Base-by-base conservation (phyloP, 1,140 invertebrate species). In the Macrobrachium rosenbergii region DNA sequence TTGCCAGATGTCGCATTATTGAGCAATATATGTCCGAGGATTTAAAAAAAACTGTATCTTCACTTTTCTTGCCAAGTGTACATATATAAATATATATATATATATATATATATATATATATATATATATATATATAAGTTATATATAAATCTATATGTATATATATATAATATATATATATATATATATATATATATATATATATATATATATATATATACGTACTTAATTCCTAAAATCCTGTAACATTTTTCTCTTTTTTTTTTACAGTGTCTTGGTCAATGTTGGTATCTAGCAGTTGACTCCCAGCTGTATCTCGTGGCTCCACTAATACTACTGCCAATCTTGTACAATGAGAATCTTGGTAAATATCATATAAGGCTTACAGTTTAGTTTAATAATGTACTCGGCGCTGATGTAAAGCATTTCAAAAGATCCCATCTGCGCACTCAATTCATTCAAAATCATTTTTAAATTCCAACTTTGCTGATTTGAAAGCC, bases 231-330 rank as follows among this genome's bases (percentile, higher is more conserved):
- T 37, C 28, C 28, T 37, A 1, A 37, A 37, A 37, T 37, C 28
- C 28, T 3, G 23, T 67, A 67, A 52, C 7, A 2, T 37, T 52
- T 52, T 52, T 5, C 12, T 5, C 2, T 10, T 8, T 52, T 12
- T 52, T 52, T 52, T 52, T 8, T 8, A 52, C 64, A 67, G 64
- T 67, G 64, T 28, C n/a, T 67, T 21, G 64, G 64, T 2, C 64
- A 67, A 67, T 1, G 8, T 21, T 67, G 64, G 64, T 67, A 67
- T 16, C 64, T 67, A 28, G 64, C 64, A n/a, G 64, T 67, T 2
- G 64, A 67, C 64, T 14, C 64, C n/a, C 64, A 67, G 64, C 64
- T 67, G 64, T 67, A 67, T 28, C 64, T 67, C n/a, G 17, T 67
- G 2, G 64, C 64, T n/a, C 64, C 64, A n/a, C 16, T 67, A 28